Evolutionary conservation across 2,113 vertebrate species (phyloP), one percentile per base, ranked within the genome.

Genomic region (Pipa parva): DNA sequence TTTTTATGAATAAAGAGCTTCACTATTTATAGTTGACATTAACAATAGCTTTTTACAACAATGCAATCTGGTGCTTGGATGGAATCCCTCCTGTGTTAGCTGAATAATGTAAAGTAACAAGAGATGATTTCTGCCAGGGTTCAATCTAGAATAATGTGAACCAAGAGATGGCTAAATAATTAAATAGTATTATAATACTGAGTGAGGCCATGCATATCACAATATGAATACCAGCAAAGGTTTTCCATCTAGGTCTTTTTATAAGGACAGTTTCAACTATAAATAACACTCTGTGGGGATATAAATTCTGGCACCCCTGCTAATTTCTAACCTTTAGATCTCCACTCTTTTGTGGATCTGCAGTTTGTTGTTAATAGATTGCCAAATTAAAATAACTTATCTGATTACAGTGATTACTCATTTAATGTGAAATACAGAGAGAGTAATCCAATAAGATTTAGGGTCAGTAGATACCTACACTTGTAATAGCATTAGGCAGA

Each of bases 1-100:
- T 29, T 31, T 24, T 61, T 26, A 61, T 61, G 58, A 54, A 54
- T 59, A 42, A 61, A 70, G 57, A 45, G 49, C 20, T 61, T 70
- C 33, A 61, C 58, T 70, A 70, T 70, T 70, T 70, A 70, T 70
- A 70, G 66, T 61, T 70, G 49, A 54, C 10, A 48, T 37, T 69
- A 61, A 70, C 66, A 70, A 61, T 60, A 45, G 46, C 48, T 61
- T 70, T 61, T 61, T 49, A 70, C 57, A 61, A 54, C 48, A 61
- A 70, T 70, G 57, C 31, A 60, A 54, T 61, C 48, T 70, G 31
- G 45, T 69, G 52, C 58, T 61, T 70, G 48, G 58, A 70, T 22
- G 49, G 58, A 70, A 70, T 54, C 66, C 66, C 66, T 61, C 66
- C 58, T 52, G 66, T 33, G 46, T 61, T 49, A 52, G 21, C 26